A percentile compares a stretch with the other conserved stretches of the same genome.
phyloP scores from a whole-genome alignment of 2,113 vertebrate species.

The Illadopsis cleaveri region DNA sequence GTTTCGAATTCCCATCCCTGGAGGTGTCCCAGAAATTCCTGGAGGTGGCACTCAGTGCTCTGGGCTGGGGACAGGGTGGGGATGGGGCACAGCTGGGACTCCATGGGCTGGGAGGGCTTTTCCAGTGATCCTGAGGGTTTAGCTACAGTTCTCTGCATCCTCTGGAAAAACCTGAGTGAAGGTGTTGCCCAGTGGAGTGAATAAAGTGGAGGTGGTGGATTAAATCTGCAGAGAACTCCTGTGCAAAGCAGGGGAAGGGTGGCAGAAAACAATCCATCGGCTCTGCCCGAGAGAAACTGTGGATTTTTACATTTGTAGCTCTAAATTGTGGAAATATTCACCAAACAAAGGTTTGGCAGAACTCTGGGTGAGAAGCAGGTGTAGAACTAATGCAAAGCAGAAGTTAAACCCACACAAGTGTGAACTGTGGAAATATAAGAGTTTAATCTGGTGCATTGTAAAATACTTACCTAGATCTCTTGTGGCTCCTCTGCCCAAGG shows the following conservation, averaged over 20 bases:
- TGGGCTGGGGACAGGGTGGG: background rate
- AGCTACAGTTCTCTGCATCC: background rate
- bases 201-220: background rate
- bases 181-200: background rate
- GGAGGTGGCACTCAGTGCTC: background rate
- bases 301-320: background rate
- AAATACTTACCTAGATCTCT: background rate
- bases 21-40: background rate
- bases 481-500: background rate
- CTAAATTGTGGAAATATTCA: background rate
- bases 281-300: background rate
- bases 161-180: background rate
- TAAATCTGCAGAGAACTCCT: background rate
- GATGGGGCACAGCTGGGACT: background rate
- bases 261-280: background rate
- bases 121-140: background rate
- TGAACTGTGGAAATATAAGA: background rate
- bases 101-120: accelerated
- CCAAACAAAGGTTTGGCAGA: background rate
- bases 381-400: background rate
- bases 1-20: background rate
- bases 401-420: background rate
- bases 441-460: background rate
- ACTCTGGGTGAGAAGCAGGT: background rate
- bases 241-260: no score